Conservation (phyloP, 2,113 vertebrate species). For the Nycticryphes semicollaris region DNA sequence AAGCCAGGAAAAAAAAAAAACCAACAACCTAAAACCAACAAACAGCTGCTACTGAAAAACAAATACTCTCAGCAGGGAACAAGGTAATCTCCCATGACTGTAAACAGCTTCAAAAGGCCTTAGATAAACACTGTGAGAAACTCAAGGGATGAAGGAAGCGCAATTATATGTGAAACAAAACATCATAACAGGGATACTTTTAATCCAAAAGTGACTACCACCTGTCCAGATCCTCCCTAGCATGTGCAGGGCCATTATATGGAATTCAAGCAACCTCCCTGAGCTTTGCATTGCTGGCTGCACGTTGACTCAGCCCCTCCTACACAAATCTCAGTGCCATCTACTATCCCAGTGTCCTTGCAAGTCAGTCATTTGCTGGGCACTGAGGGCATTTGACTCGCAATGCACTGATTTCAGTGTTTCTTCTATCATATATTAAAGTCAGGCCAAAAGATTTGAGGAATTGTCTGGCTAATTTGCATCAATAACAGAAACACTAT, state of each 20-base stretch:
- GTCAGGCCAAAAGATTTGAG: background rate
- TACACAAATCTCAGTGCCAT: background rate
- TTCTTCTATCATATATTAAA: background rate
- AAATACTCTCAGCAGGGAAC: background rate
- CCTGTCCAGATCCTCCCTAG: background rate
- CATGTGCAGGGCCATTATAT: background rate
- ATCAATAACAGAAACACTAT: background rate
- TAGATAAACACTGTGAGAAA: background rate
- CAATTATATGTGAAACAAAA: background rate
- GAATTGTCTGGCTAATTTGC: background rate
- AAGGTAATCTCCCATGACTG: background rate
- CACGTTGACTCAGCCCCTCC: background rate
- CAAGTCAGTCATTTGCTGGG: background rate
- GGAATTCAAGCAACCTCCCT: background rate
- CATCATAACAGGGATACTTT: background rate
- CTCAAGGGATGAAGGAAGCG: background rate
- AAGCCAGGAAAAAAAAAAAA: background rate
- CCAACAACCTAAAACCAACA: background rate
- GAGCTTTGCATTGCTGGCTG: background rate
- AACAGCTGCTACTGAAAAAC: background rate
- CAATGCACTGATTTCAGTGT: background rate
- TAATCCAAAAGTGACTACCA: background rate
- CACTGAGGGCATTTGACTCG: background rate
- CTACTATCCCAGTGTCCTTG: background rate
- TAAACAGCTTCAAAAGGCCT: background rate